A percentile compares a stretch with the other conserved stretches of the same genome.
Evolutionary conservation across 1,140 invertebrate species (phyloP).

Genomic region (Ceratina japonica): DNA sequence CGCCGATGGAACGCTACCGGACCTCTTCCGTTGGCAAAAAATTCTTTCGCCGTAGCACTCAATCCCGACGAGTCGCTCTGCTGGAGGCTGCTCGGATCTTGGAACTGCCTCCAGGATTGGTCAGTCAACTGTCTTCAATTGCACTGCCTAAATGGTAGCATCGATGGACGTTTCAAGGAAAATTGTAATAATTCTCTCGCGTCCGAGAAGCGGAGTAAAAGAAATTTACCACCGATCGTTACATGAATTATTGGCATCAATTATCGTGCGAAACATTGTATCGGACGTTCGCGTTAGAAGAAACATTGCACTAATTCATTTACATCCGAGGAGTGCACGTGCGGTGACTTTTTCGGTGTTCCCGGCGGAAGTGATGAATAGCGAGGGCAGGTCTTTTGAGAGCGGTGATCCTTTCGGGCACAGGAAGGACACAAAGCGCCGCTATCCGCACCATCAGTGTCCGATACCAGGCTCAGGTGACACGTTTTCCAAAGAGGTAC

Average conservation of each 20-base stretch:
- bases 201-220: neutral
- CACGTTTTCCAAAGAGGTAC: slow-evolving; percentile 64
- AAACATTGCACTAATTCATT: too few species aligned
- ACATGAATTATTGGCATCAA: too few species aligned
- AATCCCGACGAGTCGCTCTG: too few species aligned
- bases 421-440: slow-evolving; percentile 63
- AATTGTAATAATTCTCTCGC: too few species aligned
- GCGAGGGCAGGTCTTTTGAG: slow-evolving; percentile 49
- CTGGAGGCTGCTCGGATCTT: too few species aligned
- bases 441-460: slow-evolving; percentile 73
- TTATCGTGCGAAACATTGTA: too few species aligned
- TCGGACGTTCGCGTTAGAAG: neutral
- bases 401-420: slow-evolving; percentile 48
- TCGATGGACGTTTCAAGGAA: too few species aligned
- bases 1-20: neutral
- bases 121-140: too few species aligned
- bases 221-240: neutral
- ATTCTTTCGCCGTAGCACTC: neutral
- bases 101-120: too few species aligned
- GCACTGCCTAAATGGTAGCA: too few species aligned
- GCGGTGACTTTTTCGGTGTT: slow-evolving; percentile 42
- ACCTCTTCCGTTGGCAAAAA: neutral
- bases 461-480: slow-evolving; percentile 71
- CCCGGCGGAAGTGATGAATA: slow-evolving; percentile 48
- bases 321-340: too few species aligned